Conservation (phyloP, 2,113 vertebrate genomes). For the Ciconia boyciana region DNA sequence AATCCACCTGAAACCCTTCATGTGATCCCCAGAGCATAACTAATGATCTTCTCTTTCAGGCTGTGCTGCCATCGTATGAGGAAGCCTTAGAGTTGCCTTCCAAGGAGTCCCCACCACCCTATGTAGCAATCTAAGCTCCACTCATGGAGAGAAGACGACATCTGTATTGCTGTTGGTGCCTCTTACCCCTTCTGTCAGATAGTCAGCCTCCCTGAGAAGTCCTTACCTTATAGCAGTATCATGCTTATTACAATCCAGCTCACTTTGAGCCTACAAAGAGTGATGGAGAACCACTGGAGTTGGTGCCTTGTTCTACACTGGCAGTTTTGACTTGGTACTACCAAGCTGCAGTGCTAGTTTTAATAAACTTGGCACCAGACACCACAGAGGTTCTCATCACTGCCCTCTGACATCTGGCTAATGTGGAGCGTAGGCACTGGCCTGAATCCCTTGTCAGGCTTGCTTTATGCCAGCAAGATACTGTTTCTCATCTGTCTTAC, state of each 20-base stretch:
- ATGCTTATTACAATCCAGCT: neutral
- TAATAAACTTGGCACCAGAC: neutral
- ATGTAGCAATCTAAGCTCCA: conserved; percentile 44
- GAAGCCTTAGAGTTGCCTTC: conserved; percentile 75
- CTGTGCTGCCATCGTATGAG: conserved; percentile 75
- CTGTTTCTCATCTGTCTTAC: neutral
- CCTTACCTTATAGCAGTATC: neutral
- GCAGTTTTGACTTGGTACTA: neutral
- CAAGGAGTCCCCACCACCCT: conserved; percentile 69
- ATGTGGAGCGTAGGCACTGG: neutral
- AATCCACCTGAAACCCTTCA: neutral
- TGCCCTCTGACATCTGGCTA: neutral
- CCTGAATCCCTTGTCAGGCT: neutral
- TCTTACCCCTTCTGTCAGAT: neutral
- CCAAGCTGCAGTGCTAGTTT: neutral
- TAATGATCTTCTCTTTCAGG: conserved; percentile 48
- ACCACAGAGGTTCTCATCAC: neutral
- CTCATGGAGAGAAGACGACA: neutral
- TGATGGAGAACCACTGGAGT: neutral
- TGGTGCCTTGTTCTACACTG: neutral
- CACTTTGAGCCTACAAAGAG: neutral
- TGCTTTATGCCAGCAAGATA: neutral
- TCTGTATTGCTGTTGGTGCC: neutral
- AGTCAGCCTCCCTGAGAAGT: neutral
- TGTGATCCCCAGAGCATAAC: neutral